Conservation (phyloP, 2,113 vertebrate genomes). For the Ranitomeya imitator region DNA sequence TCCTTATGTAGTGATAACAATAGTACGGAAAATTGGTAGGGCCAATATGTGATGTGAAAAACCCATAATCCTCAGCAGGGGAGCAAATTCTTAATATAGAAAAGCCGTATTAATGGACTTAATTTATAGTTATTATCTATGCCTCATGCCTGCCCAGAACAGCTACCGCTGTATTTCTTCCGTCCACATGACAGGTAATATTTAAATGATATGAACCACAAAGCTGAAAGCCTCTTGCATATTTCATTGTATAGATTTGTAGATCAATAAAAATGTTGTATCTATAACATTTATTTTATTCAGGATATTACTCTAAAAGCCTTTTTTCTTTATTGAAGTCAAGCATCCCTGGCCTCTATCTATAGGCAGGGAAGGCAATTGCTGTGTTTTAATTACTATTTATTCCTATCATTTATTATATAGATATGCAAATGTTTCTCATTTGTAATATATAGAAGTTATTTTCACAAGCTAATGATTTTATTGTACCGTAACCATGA, state of each 20-base stretch:
- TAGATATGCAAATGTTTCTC: background rate
- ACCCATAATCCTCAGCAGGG: background rate
- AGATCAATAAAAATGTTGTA: conserved; percentile 38
- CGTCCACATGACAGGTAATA: conserved; percentile 28
- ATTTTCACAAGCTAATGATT: background rate
- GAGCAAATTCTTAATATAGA: background rate
- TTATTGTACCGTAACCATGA: background rate
- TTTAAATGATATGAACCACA: conserved; percentile 18
- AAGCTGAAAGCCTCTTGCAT: conserved; percentile 44
- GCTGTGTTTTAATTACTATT: too few species aligned
- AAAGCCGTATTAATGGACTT: background rate
- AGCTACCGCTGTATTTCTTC: conserved; percentile 11
- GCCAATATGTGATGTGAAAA: background rate
- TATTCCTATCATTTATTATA: background rate
- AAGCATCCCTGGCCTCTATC: background rate
- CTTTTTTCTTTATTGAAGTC: background rate
- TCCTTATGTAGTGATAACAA: background rate
- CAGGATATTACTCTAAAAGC: conserved; percentile 9
- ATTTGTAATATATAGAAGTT: background rate
- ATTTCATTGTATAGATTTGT: conserved; percentile 41
- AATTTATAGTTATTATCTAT: conserved; percentile 16
- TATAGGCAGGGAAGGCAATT: background rate
- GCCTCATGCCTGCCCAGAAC: background rate
- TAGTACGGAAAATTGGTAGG: background rate
- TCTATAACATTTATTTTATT: conserved; percentile 37